Base-by-base conservation (phyloP, 1,140 invertebrate genomes). In the Delia radicum region DNA sequence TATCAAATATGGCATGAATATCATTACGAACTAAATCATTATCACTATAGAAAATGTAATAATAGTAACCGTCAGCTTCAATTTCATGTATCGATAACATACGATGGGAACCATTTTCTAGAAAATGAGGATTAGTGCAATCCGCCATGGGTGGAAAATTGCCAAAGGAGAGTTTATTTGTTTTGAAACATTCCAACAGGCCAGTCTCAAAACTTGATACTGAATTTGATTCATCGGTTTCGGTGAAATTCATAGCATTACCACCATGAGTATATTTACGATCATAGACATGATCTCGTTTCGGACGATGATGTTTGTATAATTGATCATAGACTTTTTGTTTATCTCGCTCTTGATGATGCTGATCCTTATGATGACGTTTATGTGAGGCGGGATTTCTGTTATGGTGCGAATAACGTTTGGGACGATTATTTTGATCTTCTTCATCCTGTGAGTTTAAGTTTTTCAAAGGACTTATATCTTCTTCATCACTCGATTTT, bases 41-140 rank as follows among this genome's bases (percentile, higher is more conserved):
- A 82, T 95, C 93, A 79, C 93, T 94, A 80, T 94, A 95, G 87
- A 95, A 95, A 77, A 95, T 94, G 82, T 94, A 95, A 87, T 95
- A 95, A 84, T 94, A 95, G 85, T 95, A 95, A 8, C 93, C 94
- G 85, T 93, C 91, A 48, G 90, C 87, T 28, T 87, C 84, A 13
- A 94, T 91, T 78, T 93, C 89, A 81, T 94, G 93, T 69, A 88
- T 88, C 10, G 89, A 89, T 75, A 90, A 84, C 80, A 93, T 90
- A 81, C 91, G 90, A 67, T 90, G 89, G 29, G 87, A 88, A 13
- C 89, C 88, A 27, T 88, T 90, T 72, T 93, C 89, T 79, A 94
- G 87, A 79, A 92, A 92, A 79, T 89, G 89, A 13, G 91, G 89
- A 85, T 90, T 89, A 10, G 88, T 89, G 79, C 93, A 95, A 24